Conservation (phyloP, 1,140 invertebrate species). For the Delia radicum region DNA sequence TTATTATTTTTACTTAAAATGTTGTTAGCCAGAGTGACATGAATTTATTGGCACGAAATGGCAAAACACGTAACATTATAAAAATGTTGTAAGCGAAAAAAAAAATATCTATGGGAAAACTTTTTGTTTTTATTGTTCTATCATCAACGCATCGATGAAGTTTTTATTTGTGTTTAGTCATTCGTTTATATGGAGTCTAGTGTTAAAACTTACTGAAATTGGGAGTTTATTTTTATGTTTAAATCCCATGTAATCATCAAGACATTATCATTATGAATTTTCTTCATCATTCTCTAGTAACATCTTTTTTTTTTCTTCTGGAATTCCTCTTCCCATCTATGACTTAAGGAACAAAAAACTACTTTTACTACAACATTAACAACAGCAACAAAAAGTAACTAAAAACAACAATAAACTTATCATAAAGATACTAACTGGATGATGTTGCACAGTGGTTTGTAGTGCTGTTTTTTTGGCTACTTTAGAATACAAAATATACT, state of each 20-base stretch:
- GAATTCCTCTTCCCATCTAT: neutral
- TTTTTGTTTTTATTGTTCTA: neutral
- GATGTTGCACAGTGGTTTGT: neutral
- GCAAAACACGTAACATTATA: neutral
- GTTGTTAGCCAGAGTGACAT: slow-evolving; percentile 11
- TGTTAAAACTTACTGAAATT: no score
- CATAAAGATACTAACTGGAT: neutral
- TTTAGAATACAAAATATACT: no score
- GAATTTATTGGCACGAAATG: slow-evolving; percentile 18
- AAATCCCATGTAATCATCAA: slow-evolving; percentile 29
- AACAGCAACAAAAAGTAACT: neutral
- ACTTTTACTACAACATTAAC: neutral
- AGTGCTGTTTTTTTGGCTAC: no score
- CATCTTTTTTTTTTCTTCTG: no score
- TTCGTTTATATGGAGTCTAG: neutral
- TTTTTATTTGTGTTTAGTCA: neutral
- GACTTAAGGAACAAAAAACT: neutral
- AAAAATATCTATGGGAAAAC: slow-evolving; percentile 4
- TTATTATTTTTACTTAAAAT: no score
- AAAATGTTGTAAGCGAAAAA: neutral
- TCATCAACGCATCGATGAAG: neutral
- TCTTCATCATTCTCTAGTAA: neutral
- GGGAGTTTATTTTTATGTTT: slow-evolving; percentile 12
- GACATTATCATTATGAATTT: slow-evolving; percentile 24
- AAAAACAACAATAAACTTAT: slow-evolving; percentile 18